phyloP scores from a whole-genome alignment of 2,113 vertebrate species.

The Macquaria australasica region DNA sequence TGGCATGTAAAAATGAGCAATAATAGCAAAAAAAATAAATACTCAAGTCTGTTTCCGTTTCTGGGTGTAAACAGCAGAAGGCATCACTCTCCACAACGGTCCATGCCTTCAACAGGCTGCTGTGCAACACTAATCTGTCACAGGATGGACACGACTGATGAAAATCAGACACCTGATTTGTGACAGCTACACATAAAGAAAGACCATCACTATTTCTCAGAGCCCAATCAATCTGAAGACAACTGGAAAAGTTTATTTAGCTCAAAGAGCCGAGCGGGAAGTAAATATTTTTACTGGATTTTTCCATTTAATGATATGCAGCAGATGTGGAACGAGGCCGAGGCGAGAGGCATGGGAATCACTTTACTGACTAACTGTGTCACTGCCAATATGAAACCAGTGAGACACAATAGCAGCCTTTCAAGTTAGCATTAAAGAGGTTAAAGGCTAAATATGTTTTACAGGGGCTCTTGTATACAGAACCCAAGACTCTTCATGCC shows the following conservation, averaged over 20 bases:
- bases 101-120: constrained; percentile 13
- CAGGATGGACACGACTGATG: constrained; percentile 61
- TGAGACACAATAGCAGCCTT: constrained; percentile 41
- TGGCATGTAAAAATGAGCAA: neutral
- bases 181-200: constrained; percentile 71
- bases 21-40: neutral
- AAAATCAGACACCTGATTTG: constrained; percentile 71
- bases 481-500: constrained; percentile 28
- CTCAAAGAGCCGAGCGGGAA: constrained; percentile 66
- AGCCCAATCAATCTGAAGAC: constrained; percentile 54
- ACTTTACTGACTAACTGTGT: constrained; percentile 41
- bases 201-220: constrained; percentile 38
- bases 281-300: constrained; percentile 72
- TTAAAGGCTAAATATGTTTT: constrained; percentile 46
- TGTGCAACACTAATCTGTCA: constrained; percentile 43
- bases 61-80: neutral
- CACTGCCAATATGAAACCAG: constrained; percentile 34
- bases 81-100: constrained; percentile 1
- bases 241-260: constrained; percentile 62
- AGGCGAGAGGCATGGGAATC: constrained; percentile 46
- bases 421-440: constrained; percentile 41
- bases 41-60: neutral
- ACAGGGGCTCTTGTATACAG: constrained; percentile 26
- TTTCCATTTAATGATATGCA: constrained; percentile 76
- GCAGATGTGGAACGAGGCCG: constrained; percentile 76